phyloP scores from a whole-genome alignment of 1,140 invertebrate genomes.

The Fopius arisanus region DNA sequence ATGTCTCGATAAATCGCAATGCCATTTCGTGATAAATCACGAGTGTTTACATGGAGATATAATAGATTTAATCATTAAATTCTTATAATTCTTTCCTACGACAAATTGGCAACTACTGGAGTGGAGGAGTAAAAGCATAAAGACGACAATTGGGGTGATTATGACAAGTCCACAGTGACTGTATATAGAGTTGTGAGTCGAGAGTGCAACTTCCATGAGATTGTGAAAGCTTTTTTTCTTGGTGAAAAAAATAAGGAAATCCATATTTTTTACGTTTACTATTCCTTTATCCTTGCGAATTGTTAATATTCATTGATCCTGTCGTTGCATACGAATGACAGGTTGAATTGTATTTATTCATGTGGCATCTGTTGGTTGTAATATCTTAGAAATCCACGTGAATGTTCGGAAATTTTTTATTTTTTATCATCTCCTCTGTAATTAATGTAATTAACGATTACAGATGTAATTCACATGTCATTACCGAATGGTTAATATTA shows the following conservation, averaged over 20 bases:
- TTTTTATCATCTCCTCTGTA: neutral
- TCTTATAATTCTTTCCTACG: no score
- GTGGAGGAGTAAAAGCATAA: neutral
- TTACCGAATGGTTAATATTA: conserved; percentile 3
- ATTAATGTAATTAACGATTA: neutral
- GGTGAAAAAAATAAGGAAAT: neutral
- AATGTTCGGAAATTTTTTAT: neutral
- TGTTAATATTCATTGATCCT: neutral
- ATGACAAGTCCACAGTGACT: neutral
- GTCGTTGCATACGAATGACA: neutral
- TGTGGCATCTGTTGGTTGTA: neutral
- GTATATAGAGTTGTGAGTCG: neutral
- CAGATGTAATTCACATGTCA: neutral
- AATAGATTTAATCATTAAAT: no score
- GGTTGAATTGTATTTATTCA: neutral
- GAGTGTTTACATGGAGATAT: no score
- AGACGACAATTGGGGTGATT: no score
- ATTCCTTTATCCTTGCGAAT: neutral
- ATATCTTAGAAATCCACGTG: neutral
- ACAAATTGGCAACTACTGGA: neutral
- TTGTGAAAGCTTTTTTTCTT: neutral
- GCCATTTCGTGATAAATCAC: neutral
- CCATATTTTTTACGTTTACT: neutral
- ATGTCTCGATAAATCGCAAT: neutral
- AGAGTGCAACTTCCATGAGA: neutral